phyloP scores from a whole-genome alignment of 2,797 vertebrate species.

The Cynopterus sphinx region DNA sequence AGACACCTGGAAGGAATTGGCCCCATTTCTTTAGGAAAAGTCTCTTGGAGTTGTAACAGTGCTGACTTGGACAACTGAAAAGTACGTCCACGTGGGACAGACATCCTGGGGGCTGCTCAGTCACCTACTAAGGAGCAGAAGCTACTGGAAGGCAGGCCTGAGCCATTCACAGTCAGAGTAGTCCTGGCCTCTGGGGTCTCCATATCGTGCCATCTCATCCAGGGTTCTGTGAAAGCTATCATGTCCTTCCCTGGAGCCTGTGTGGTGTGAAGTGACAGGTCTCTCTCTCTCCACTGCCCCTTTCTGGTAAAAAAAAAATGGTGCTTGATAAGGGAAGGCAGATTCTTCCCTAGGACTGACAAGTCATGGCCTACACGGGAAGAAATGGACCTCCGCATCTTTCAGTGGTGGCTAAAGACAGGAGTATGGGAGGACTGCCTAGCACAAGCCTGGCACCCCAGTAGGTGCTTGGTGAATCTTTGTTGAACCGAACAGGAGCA shows the following conservation, averaged over 20 bases:
- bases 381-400: not conserved
- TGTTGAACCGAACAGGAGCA: constrained; percentile 44
- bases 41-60: constrained; percentile 10
- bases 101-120: not conserved
- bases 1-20: constrained; percentile 7
- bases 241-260: constrained; percentile 65
- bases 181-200: constrained; percentile 51
- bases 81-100: not conserved
- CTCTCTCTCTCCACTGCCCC: constrained; percentile 64
- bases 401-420: not conserved
- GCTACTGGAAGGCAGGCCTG: constrained; percentile 47
- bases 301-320: constrained; percentile 71
- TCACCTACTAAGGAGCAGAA: not conserved
- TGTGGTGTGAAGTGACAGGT: constrained; percentile 50
- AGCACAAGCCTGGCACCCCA: constrained; percentile 50
- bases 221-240: constrained; percentile 50
- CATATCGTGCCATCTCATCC: constrained; percentile 61
- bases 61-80: not conserved
- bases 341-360: constrained; percentile 51
- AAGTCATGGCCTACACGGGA: not conserved
- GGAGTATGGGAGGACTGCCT: not conserved
- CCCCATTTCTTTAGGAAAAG: not conserved
- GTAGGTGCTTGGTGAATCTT: constrained; percentile 22
- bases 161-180: constrained; percentile 34
- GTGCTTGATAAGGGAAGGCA: constrained; percentile 72